Base-by-base conservation (phyloP, 30 jellyfish, hydroid and myxozoan genomes). In the Cassiopea andromeda region DNA sequence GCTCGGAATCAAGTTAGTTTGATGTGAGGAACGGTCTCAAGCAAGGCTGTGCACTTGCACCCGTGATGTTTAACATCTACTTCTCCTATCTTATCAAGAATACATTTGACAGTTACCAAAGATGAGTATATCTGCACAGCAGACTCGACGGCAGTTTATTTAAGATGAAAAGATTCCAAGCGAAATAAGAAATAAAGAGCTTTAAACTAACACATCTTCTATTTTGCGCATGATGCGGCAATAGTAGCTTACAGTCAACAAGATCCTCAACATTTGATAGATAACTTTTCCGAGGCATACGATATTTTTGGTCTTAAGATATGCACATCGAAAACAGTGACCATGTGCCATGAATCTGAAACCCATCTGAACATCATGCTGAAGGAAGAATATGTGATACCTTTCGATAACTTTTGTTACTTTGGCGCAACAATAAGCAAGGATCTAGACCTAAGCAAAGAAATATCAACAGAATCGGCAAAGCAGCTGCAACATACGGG, bases 351-450 rank as follows among this genome's bases (percentile, higher is more conserved):
- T 4, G 64, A 54, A 54, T 10, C 64, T 54, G 64, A 54, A 54
- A 54, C 64, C 12, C 64, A 54, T 6, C 64, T 54, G 64, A 75
- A 75, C 67, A 75, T 75, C 67, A 75, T 1, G 84, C 1, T 75
- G 60, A 75, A 19, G 67, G 67, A 75, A 75, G 84, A 75, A 45
- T n/a, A 45, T 46, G 13, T 75, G 84, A 75, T 8, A 75, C 7
- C 54, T 75, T 74, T 75, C 48, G 84, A 75, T 45, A 75, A 75
- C 84, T 45, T 75, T 75, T 75, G 84, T 45, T 78, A 78, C 88
- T 27, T 78, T 78, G 88, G 88, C 58, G 46, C 88, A 78, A 78
- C 88, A 54, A 78, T 10, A 78, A 78, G 4, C 81, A 78, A 60
- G 77, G 88, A 15, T 43, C 77, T 60, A 78, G 57, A 75, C 19